Base-by-base conservation (phyloP, 2,113 vertebrate genomes). In the Phylloscopus whistleri region DNA sequence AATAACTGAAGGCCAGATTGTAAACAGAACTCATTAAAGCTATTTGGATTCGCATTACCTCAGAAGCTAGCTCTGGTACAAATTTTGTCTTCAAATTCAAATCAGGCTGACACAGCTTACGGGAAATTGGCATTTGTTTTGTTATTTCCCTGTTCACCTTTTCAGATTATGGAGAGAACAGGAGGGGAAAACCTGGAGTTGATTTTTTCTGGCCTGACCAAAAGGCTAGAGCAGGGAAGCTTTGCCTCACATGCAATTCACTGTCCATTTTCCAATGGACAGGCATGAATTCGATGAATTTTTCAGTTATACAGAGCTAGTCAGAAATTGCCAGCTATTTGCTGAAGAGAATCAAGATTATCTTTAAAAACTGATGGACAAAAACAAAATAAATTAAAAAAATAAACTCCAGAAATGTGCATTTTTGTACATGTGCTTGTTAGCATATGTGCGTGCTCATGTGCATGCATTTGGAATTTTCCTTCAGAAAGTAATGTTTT, bases 11-110 rank as follows among this genome's bases (percentile, higher is more conserved):
- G 72, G 35, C 60, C 68, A 78, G 60, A 75, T 84, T 20, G 3
- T 87, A 64, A 78, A 88, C 73, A 59, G 52, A 68, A 86, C 44
- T 93, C 92, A 93, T 88, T 94, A 90, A 67, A 86, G 49, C 20
- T 72, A 10, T 84, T 90, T 90, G 62, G 80, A 78, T 89, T 80
- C 87, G 12, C 31, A 64, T 60, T 83, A 87, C 37, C 73, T 78
- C 31, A 84, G 69, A 90, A 96, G 18, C 13, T 53, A 74, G 17
- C 41, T 74, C 72, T 82, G 44, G 56, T 60, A 41, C 24, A 64
- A 75, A 92, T 62, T 95, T 87, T 92, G 68, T 46, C 83, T 84
- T 84, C 60, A 30, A 22, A 73, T 66, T 72, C 35, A 84, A 87
- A 84, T 41, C 16, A 75, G 20, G 41, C 19, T 72, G 76, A 78